phyloP scores from a whole-genome alignment of 2,797 vertebrate genomes.

The Amazona ochrocephala region DNA sequence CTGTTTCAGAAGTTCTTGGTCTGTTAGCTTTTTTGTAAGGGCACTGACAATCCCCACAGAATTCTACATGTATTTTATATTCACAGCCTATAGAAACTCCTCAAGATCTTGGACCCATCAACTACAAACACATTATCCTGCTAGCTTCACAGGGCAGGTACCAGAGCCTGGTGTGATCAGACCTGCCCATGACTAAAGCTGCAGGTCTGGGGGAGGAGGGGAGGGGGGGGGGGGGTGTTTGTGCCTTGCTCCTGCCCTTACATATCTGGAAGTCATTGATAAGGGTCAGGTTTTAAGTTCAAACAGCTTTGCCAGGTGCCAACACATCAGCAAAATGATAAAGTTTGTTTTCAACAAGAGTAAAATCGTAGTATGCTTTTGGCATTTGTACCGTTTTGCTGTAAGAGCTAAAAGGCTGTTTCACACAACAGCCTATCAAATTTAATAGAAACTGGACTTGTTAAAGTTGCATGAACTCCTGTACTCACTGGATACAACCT shows the following conservation, averaged over 20 bases:
- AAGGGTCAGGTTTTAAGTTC: neutral
- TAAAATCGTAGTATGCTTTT: neutral
- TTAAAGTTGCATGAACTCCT: neutral
- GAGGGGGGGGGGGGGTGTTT: neutral
- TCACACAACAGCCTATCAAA: neutral
- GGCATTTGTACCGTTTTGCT: neutral
- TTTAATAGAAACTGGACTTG: neutral
- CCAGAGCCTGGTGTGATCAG: neutral
- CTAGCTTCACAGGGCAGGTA: fast-evolving
- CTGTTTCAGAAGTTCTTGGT: neutral
- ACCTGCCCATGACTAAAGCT: neutral
- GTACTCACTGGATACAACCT: neutral
- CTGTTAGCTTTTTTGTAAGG: neutral
- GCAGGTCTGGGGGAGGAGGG: neutral
- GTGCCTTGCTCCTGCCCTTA: neutral
- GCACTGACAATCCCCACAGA: neutral
- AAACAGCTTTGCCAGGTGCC: neutral
- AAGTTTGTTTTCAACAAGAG: neutral
- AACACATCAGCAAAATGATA: neutral
- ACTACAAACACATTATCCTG: neutral
- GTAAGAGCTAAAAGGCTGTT: neutral
- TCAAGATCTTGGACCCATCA: neutral
- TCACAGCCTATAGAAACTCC: neutral
- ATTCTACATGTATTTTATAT: neutral
- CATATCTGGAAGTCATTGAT: neutral